Evolutionary conservation across 2,113 vertebrate genomes (phyloP).

Genomic region (Ariopsis seemanni): DNA sequence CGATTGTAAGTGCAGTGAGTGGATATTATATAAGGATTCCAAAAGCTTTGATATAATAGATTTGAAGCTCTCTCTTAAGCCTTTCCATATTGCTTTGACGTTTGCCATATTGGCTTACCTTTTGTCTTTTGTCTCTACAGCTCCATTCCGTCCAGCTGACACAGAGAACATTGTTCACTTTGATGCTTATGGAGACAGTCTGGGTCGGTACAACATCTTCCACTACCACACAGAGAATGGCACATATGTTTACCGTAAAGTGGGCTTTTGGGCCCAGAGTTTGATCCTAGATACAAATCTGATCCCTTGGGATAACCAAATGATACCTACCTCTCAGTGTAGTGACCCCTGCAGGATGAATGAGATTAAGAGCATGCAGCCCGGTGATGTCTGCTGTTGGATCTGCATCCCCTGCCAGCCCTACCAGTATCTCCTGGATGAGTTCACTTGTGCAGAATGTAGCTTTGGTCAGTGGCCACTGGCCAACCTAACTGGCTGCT

Average conservation of each 20-base stretch:
- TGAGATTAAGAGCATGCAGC: constrained; percentile 96
- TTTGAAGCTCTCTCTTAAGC: constrained; percentile 17
- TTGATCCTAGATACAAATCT: constrained; percentile 84
- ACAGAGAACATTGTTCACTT: constrained; percentile 85
- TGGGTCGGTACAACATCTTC: constrained; percentile 98
- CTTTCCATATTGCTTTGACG: constrained; percentile 14
- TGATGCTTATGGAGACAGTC: constrained; percentile 86
- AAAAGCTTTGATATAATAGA: constrained; percentile 14
- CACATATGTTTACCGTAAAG: constrained; percentile 86
- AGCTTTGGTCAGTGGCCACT: constrained; percentile 92
- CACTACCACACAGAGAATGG: constrained; percentile 83
- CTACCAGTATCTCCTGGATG: constrained; percentile 89
- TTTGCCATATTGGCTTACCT: constrained; percentile 15
- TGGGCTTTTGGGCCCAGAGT: constrained; percentile 94
- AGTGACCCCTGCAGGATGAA: constrained; percentile 95
- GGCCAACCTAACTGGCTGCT: constrained; percentile 86
- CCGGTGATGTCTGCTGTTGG: constrained; percentile 98
- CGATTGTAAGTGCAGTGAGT: background rate
- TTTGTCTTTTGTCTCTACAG: constrained; percentile 66
- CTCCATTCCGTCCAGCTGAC: constrained; percentile 88
- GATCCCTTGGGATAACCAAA: constrained; percentile 80
- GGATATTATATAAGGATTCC: constrained; percentile 20
- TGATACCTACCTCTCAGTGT: constrained; percentile 88
- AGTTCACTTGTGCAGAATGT: constrained; percentile 93
- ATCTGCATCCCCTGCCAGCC: constrained; percentile 95